These are phyloP conservation scores for Odontesthes bonariensis DNA, from an alignment of 2,113 vertebrate species.

Conservation along the genomic window DNA sequence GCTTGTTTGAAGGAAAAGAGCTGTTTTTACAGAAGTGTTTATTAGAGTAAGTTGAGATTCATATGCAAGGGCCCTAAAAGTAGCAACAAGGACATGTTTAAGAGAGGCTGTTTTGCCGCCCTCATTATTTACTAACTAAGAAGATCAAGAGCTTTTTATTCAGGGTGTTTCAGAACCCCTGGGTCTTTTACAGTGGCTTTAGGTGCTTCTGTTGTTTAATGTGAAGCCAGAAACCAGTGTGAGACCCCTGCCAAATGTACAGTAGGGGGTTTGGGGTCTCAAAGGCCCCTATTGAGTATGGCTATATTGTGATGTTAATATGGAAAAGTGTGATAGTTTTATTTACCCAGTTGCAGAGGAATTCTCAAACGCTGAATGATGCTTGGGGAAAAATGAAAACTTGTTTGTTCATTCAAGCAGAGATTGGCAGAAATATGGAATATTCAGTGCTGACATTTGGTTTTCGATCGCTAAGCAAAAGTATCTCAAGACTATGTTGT, in stretches of 20 bases:
- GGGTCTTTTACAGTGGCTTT: constrained; percentile 61
- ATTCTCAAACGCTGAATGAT: no score
- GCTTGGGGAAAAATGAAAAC: no score
- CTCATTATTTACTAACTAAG: constrained; percentile 41
- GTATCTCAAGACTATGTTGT: not conserved
- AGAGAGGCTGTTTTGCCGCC: constrained; percentile 12
- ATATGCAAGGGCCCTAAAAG: constrained; percentile 36
- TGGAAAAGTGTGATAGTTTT: no score
- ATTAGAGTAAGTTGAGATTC: constrained; percentile 45
- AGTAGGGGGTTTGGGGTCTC: constrained; percentile 7
- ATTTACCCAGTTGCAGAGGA: no score
- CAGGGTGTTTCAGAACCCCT: constrained; percentile 43
- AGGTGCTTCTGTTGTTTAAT: constrained; percentile 52
- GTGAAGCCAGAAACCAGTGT: constrained; percentile 52
- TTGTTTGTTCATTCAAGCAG: no score
- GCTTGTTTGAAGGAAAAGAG: constrained; percentile 26
- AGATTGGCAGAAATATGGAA: not conserved
- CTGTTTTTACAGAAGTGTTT: constrained; percentile 28
- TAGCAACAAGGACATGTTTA: constrained; percentile 27
- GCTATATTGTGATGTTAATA: not conserved
- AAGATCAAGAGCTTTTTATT: constrained; percentile 60
- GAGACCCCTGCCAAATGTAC: constrained; percentile 43
- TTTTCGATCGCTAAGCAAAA: not conserved
- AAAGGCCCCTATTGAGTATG: constrained; percentile 11
- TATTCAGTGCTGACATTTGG: no score